Base-by-base conservation (phyloP, 2,888 invertebrate genomes). In the Lepidonotus clava region DNA sequence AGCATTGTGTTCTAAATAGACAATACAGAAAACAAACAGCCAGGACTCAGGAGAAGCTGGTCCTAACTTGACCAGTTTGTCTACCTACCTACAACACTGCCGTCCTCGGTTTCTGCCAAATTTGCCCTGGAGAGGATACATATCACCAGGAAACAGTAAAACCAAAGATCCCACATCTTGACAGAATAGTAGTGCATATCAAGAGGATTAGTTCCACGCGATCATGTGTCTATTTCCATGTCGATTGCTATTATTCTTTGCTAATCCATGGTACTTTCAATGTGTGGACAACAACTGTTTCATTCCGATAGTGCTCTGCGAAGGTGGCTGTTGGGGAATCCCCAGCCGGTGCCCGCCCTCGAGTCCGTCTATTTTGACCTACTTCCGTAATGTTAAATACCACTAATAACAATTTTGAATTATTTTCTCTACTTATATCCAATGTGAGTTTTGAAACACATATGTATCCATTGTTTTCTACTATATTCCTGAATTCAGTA, bases 61-160 rank as follows among this genome's bases (percentile, higher is more conserved):
- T n/a, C n/a, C n/a, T n/a, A n/a, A n/a, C n/a, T n/a, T n/a, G n/a
- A n/a, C n/a, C n/a, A n/a, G n/a, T n/a, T n/a, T n/a, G 34, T 36
- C 32, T 36, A 71, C 71, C 71, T 71, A 71, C 71, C 71, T 1
- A 71, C 71, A 71, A 71, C 71, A 71, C 34, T 71, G 38, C 38
- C 38, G 71, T 71, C 71, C 71, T 71, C 71, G 18, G 71, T 8
- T 34, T 71, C 71, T 6, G 71, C 4, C 71, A 71, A 36, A 21
- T 71, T 38, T 1, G 38, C 71, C 14, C 36, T 34, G 38, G 36
- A 36, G 71, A 36, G 36, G 38, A 38, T 38, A 71, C 38, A 8
- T 38, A 71, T 18, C 18, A 71, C 18, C 34, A 71, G 71, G 36
- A 71, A 71, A 71, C 71, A 71, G 71, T 18, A 71, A 34, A 71